These are phyloP conservation scores for Sebastes taczanowskii DNA, from an alignment of 2,797 vertebrate species.

Conservation along the genomic window DNA sequence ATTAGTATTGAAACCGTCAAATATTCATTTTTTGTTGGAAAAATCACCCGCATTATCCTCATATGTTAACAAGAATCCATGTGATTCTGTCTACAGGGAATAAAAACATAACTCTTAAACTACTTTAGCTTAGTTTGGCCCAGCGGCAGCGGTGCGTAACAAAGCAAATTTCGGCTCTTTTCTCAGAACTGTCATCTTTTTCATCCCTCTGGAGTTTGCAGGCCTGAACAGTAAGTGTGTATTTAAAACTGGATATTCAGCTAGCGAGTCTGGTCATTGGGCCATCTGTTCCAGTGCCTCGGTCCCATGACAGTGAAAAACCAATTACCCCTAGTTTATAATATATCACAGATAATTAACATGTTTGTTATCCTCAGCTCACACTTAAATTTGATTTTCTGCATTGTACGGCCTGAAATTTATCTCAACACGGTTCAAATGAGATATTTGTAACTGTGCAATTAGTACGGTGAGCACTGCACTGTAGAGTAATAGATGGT, in stretches of 20 bases:
- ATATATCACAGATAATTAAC: slow-evolving; percentile 31
- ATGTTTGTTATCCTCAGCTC: slow-evolving; percentile 17
- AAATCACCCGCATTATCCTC: background rate
- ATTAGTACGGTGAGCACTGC: background rate
- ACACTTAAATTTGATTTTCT: slow-evolving; percentile 2
- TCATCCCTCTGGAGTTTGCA: background rate
- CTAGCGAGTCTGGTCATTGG: background rate
- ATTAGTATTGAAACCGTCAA: too few relatives aligned
- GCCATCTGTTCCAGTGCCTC: slow-evolving; percentile 37
- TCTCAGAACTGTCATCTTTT: background rate
- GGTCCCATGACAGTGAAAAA: slow-evolving; percentile 19
- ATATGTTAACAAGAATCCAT: background rate
- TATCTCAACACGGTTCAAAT: background rate
- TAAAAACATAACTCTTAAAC: background rate
- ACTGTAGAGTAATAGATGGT: background rate
- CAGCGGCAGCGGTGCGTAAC: background rate
- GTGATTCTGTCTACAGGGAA: background rate
- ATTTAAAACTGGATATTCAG: slow-evolving; percentile 9
- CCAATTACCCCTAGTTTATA: slow-evolving; percentile 40
- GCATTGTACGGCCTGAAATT: background rate
- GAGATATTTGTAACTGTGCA: background rate
- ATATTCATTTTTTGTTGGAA: background rate
- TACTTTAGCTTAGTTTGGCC: background rate
- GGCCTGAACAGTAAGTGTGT: background rate
- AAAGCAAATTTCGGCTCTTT: background rate